A percentile compares a stretch with the other conserved stretches of the same genome.
Evolutionary conservation across 2,797 vertebrate species (phyloP).

Genomic region (Euthynnus affinis): DNA sequence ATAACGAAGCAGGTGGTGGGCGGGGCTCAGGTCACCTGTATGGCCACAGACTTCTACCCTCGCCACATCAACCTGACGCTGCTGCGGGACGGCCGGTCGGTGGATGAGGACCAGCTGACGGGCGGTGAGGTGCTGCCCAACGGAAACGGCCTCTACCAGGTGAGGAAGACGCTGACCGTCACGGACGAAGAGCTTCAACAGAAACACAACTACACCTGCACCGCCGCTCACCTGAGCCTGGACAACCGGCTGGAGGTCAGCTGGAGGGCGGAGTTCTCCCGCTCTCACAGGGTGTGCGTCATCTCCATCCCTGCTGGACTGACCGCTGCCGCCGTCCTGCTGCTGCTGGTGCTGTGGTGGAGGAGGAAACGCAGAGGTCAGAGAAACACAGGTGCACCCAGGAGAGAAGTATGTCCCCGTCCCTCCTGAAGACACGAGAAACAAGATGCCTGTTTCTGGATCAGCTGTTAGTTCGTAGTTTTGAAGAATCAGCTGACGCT

Average conservation of each 20-base stretch:
- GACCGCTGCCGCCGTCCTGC: neutral
- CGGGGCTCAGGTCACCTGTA: neutral
- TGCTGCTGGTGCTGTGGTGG: slow-evolving; percentile 4
- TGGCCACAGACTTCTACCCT: slow-evolving; percentile 13
- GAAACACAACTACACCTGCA: slow-evolving; percentile 5
- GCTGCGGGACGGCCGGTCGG: neutral
- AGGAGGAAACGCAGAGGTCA: neutral
- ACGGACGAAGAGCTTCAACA: neutral
- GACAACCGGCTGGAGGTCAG: slow-evolving; percentile 16
- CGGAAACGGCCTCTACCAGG: slow-evolving; percentile 1
- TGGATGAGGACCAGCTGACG: neutral
- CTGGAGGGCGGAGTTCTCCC: neutral
- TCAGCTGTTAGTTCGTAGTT: too few species aligned
- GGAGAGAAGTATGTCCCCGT: neutral
- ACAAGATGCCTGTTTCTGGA: too few species aligned
- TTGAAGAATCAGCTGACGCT: neutral
- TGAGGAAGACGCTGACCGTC: neutral
- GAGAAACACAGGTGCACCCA: neutral
- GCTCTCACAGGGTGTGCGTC: neutral
- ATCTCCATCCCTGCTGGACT: neutral
- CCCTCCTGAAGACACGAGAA: too few species aligned
- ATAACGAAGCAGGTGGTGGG: slow-evolving; percentile 1
- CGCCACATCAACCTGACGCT: slow-evolving; percentile 18
- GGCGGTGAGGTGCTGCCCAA: slow-evolving; percentile 11
- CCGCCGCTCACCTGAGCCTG: slow-evolving; percentile 7